These are phyloP conservation scores for Hippocampus barbouri DNA, from an alignment of 2,113 vertebrate species.

Conservation along the genomic window DNA sequence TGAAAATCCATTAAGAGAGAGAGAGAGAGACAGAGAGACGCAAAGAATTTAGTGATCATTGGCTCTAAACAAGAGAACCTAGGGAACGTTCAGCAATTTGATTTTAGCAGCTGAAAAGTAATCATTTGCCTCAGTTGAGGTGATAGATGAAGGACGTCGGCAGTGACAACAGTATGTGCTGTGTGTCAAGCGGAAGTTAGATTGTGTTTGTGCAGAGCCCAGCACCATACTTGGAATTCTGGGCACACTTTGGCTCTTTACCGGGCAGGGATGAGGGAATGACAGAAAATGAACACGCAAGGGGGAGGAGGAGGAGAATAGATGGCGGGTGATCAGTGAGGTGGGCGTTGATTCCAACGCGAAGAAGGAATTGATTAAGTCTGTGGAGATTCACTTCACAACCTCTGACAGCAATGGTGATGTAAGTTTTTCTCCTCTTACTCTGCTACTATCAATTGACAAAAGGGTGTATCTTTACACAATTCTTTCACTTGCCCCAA, in stretches of 20 bases:
- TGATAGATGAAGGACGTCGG: constrained; percentile 4
- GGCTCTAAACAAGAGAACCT: background rate
- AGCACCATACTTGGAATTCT: background rate
- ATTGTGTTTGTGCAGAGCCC: background rate
- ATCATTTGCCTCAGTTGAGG: constrained; percentile 18
- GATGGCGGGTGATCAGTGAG: background rate
- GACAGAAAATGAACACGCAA: background rate
- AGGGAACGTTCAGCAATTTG: background rate
- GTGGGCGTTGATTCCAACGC: constrained; percentile 9
- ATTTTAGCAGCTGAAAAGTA: background rate
- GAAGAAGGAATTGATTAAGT: constrained; percentile 58
- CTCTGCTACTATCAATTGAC: constrained; percentile 1
- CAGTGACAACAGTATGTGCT: constrained; percentile 16
- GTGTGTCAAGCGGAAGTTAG: background rate
- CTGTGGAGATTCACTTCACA: constrained; percentile 54
- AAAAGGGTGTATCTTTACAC: background rate
- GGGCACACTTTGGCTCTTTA: background rate
- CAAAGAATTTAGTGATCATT: constrained; percentile 16
- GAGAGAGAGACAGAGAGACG: background rate
- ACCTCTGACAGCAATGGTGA: constrained; percentile 27
- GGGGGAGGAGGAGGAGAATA: background rate
- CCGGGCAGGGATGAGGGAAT: background rate
- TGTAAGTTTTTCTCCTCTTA: constrained; percentile 10
- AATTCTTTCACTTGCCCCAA: background rate
- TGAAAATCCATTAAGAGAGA: background rate